phyloP scores from a whole-genome alignment of 2,113 vertebrate species.

The Tetraodon nigroviridis region DNA sequence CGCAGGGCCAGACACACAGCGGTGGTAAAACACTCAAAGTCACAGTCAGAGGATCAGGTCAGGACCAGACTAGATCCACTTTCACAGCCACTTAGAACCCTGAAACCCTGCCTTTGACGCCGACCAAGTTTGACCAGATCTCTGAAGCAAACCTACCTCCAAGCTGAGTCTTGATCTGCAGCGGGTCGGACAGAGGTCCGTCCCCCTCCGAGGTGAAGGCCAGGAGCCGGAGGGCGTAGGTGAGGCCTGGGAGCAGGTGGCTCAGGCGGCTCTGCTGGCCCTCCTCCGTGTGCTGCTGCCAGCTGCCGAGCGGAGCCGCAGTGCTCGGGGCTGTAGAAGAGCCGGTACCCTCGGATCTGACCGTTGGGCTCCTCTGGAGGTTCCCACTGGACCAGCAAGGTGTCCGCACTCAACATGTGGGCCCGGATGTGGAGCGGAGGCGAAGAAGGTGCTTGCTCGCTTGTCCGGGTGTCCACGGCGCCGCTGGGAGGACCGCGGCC shows the following conservation, averaged over 20 bases:
- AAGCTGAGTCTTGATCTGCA: conserved; percentile 93
- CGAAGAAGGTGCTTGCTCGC: conserved; percentile 93
- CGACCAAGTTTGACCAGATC: too few species aligned
- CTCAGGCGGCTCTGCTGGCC: conserved; percentile 87
- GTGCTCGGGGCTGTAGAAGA: conserved; percentile 86
- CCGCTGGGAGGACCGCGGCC: conserved; percentile 87
- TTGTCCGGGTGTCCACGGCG: conserved; percentile 82
- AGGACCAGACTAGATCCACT: too few species aligned
- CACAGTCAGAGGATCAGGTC: too few species aligned
- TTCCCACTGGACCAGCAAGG: conserved; percentile 95
- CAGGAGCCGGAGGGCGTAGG: conserved; percentile 88
- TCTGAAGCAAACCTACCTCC: conserved; percentile 75
- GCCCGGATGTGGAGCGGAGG: conserved; percentile 88
- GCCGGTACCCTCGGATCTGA: conserved; percentile 85
- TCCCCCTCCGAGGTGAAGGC: conserved; percentile 93
- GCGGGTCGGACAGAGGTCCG: conserved; percentile 85
- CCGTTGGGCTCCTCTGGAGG: conserved; percentile 93
- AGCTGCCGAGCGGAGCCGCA: conserved; percentile 78
- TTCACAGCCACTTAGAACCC: too few species aligned
- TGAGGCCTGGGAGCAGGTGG: conserved; percentile 83
- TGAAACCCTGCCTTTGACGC: too few species aligned
- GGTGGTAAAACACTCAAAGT: too few species aligned
- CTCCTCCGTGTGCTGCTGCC: conserved; percentile 88
- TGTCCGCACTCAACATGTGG: conserved; percentile 89
- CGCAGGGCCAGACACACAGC: too few species aligned